Percentiles rank a stretch among this genome's conserved stretches.
These are phyloP conservation scores for Epistrophe eligans DNA, from an alignment of 2,888 invertebrate genomes.

Conservation along the genomic window DNA sequence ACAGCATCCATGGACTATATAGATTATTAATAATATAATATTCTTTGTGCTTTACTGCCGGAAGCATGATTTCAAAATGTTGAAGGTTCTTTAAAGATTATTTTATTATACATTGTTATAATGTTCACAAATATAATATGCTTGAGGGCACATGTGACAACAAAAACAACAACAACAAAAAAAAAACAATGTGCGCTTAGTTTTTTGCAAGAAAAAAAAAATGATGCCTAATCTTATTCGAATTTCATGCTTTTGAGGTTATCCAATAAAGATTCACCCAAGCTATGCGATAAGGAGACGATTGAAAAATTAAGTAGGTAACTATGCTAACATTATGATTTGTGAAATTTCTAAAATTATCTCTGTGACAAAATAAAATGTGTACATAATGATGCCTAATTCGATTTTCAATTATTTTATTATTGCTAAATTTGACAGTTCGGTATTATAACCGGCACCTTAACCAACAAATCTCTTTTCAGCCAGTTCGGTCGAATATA, in stretches of 20 bases:
- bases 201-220: slow-evolving; percentile 46
- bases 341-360: slow-evolving; percentile 3
- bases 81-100: slow-evolving; percentile 54
- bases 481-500: too few relatives aligned
- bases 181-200: not conserved
- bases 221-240: not conserved
- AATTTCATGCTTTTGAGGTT: slow-evolving; percentile 44
- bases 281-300: slow-evolving; percentile 44
- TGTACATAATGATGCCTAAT: too few relatives aligned
- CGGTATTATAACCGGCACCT: too few relatives aligned
- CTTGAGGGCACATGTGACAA: not conserved
- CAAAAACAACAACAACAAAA: not conserved
- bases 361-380: not conserved
- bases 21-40: slow-evolving; percentile 51
- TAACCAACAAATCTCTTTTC: too few relatives aligned
- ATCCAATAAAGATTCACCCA: slow-evolving; percentile 63
- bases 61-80: slow-evolving; percentile 71
- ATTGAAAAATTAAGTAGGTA: slow-evolving; percentile 28
- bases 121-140: not conserved
- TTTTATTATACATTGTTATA: not conserved
- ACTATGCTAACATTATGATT: not conserved
- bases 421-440: too few relatives aligned
- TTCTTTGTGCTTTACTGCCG: slow-evolving; percentile 64
- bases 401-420: too few relatives aligned
- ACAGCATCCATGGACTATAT: slow-evolving; percentile 73